Evolutionary conservation across 2,888 invertebrate species (phyloP), one percentile per base, ranked within the genome.

Genomic region (Cataglyphis cursor): DNA sequence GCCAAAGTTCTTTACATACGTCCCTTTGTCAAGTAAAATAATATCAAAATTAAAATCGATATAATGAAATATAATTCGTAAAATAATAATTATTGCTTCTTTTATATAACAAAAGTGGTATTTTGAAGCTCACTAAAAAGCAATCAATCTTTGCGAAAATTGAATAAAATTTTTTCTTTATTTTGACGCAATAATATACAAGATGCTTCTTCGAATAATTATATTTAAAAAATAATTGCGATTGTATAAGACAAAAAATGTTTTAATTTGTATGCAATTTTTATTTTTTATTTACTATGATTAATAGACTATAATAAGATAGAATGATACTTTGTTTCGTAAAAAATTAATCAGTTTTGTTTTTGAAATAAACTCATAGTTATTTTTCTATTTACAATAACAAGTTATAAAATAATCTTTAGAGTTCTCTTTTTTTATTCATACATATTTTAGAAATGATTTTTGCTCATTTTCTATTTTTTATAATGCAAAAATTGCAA

Each of bases 1-100:
- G 65, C 38, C n/a, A 28, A 28, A 44, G 72, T 80, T 18, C 15
- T 18, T 72, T 41, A 70, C 72, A 78, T 61, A n/a, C 21, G 78
- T 72, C 28, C 35, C 54, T 59, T 44, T 72, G 54, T 72, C 41
- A 41, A 68, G 9, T 41, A 15, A n/a, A 41, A 41, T 5, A 31
- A 57, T 41, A 41, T 76, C 41, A 21, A 28, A 41, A 57, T 76
- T 68, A 41, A 18, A 76, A 15, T 57, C n/a, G n/a, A 12, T 48
- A 0, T 12, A 28, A 31, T 9, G 21, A 51, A 24, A n/a, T 28
- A 18, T 38, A 18, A 28, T 5, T 66, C 15, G 41, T n/a, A 12
- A 54, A 54, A 0, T 24, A 66, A 51, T 18, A 51, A 51, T 57
- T 66, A 24, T 64, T 48, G 6, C 6, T 51, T 24, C 2, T 8